Base-by-base conservation (phyloP, 2,113 vertebrate species). In the Seriola aureovittata region DNA sequence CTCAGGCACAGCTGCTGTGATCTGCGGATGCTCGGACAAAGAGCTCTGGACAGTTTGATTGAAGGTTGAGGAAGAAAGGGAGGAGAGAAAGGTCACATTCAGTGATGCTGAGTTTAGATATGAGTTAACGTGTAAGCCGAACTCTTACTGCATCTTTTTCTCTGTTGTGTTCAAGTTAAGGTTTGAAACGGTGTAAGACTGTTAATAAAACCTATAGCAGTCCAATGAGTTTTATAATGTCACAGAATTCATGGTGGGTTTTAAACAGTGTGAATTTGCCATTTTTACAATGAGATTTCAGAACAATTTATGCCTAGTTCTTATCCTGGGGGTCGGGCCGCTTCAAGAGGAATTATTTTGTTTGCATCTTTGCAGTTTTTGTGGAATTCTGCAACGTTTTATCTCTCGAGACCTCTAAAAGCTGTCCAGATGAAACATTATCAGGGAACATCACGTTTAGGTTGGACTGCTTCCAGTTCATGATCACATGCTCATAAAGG, bases 1-100 rank as follows among this genome's bases (percentile, higher is more conserved):
- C 74, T 75, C 14, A 54, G 86, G 84, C 70, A 1, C 64, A 59
- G 64, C 73, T 34, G 36, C 67, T 59, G 23, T 11, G 13, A 50
- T 72, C 9, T 54, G 40, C 9, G 29, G 71, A 34, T 54, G 52
- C 65, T n/a, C 4, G 25, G 71, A 81, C 46, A 82, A 75, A 75
- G 58, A 85, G 42, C 54, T 54, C 9, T 1, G 8, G 57, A 14
- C 64, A 32, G 29, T 67, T 78, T 0, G 8, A 40, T 5, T 68
- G 50, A 44, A 48, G 13, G 60, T 32, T 16, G 10, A 9, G 29
- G 21, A 48, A 25, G 19, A 77, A 21, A 48, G 19, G 13, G 29
- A 46, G 50, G 29, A 16, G 17, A 13, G 74, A 21, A 4, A 50
- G 38, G 73, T 75, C 44, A 52, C 8, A 6, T 19, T 48, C 21